A percentile compares a stretch with the other conserved stretches of the same genome.
These are phyloP conservation scores for Zeugodacus cucurbitae DNA, from an alignment of 1,140 invertebrate genomes.

Conservation along the genomic window DNA sequence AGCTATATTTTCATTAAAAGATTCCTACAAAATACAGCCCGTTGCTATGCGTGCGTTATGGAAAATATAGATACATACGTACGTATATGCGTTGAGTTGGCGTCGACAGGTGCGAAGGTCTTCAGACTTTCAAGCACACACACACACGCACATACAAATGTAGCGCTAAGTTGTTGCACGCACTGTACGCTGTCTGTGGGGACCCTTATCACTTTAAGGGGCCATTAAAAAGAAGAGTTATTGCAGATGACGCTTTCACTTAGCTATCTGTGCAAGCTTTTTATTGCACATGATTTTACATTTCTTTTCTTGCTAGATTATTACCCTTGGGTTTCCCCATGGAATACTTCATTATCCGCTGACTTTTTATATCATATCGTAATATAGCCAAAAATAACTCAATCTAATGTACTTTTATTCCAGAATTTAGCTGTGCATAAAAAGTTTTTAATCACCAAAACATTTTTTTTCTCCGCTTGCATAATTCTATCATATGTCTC, in stretches of 20 bases:
- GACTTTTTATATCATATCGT: conserved; percentile 22
- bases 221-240: conserved; percentile 35
- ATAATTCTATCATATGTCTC: neutral
- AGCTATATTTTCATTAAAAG: neutral
- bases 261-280: conserved; percentile 6
- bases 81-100: neutral
- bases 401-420: conserved; percentile 26
- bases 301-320: neutral
- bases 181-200: neutral
- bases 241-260: neutral
- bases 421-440: conserved; percentile 15
- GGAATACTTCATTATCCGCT: conserved; percentile 32
- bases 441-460: conserved; percentile 18
- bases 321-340: neutral
- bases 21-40: neutral
- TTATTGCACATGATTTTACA: neutral
- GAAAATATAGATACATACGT: neutral
- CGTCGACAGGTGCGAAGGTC: neutral
- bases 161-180: neutral
- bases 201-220: conserved; percentile 19
- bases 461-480: neutral
- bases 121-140: neutral
- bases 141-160: neutral
- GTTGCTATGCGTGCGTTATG: neutral
- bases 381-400: conserved; percentile 11